Evolutionary conservation across 2,797 vertebrate species (phyloP).

Genomic region (Rhyacichthys aspro): DNA sequence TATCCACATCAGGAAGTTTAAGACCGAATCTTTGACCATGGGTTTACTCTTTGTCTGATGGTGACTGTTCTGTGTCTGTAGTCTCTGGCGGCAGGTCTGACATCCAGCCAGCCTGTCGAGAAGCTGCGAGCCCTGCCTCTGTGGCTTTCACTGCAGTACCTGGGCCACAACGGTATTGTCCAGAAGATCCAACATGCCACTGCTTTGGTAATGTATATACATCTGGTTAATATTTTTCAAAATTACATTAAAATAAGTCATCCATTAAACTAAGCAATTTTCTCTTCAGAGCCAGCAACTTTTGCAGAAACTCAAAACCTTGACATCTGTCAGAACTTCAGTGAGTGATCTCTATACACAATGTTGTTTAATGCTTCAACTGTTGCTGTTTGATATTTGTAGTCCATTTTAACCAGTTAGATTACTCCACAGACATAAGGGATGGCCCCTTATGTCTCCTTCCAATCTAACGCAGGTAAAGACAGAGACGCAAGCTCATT

Average conservation of each 20-base stretch:
- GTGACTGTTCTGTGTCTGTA: constrained; percentile 51
- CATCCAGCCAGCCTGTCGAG: constrained; percentile 89
- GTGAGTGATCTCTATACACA: constrained; percentile 73
- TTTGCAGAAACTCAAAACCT: constrained; percentile 87
- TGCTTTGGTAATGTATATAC: constrained; percentile 79
- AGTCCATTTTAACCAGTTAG: too few relatives aligned
- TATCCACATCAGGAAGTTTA: too few relatives aligned
- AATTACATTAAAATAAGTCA: too few relatives aligned
- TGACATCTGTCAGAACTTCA: constrained; percentile 89
- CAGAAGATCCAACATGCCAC: constrained; percentile 88
- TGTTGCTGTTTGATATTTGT: background rate
- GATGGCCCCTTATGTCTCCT: too few relatives aligned
- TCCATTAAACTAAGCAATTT: background rate
- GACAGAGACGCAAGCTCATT: too few relatives aligned
- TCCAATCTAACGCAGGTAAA: too few relatives aligned
- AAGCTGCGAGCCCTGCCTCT: constrained; percentile 93
- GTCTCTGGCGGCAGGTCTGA: constrained; percentile 93
- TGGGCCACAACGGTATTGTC: constrained; percentile 91
- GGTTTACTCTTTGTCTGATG: background rate
- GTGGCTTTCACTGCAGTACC: constrained; percentile 94
- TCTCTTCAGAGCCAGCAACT: constrained; percentile 87
- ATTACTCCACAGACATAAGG: too few relatives aligned
- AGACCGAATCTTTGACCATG: too few relatives aligned
- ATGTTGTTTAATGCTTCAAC: background rate
- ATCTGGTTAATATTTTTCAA: too few relatives aligned